A percentile compares a stretch with the other conserved stretches of the same genome.
phyloP scores from a whole-genome alignment of 2,888 invertebrate genomes.

The Blomia tropicalis region DNA sequence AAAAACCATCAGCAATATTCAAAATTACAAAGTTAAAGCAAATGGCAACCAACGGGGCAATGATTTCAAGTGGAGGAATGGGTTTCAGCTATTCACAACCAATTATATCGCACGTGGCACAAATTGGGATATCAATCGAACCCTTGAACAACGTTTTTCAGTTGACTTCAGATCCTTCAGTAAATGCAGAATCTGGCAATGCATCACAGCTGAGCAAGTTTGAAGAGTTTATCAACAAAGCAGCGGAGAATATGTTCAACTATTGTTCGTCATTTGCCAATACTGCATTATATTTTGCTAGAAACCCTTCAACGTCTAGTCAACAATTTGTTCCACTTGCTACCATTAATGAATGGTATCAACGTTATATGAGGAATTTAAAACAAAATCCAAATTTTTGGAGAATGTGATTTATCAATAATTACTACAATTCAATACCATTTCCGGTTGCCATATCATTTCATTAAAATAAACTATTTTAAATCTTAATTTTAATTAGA shows the following conservation, averaged over 20 bases:
- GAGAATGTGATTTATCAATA: constrained; percentile 40
- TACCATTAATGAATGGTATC: constrained; percentile 79
- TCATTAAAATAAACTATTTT: neutral
- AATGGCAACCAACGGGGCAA: constrained; percentile 31
- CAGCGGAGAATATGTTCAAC: constrained; percentile 82
- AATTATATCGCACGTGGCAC: constrained; percentile 71
- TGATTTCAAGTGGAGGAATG: neutral
- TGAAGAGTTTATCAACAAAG: constrained; percentile 54
- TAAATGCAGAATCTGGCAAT: constrained; percentile 33
- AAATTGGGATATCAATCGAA: constrained; percentile 83
- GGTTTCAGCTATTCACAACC: constrained; percentile 42
- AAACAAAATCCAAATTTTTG: constrained; percentile 85
- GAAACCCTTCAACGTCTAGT: constrained; percentile 48
- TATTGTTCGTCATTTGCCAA: constrained; percentile 76
- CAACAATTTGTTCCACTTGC: constrained; percentile 73
- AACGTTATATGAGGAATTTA: constrained; percentile 71
- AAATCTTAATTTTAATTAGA: neutral
- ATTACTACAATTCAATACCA: neutral
- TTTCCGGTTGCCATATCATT: neutral
- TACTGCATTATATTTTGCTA: constrained; percentile 44
- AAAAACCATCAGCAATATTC: constrained; percentile 90
- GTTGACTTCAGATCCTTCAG: constrained; percentile 36
- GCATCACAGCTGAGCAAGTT: constrained; percentile 36
- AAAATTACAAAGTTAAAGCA: constrained; percentile 55
- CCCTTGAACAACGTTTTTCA: constrained; percentile 44